These are phyloP conservation scores for Drosophila flavopinicola DNA, from an alignment of 2,888 invertebrate species.

Conservation along the genomic window DNA sequence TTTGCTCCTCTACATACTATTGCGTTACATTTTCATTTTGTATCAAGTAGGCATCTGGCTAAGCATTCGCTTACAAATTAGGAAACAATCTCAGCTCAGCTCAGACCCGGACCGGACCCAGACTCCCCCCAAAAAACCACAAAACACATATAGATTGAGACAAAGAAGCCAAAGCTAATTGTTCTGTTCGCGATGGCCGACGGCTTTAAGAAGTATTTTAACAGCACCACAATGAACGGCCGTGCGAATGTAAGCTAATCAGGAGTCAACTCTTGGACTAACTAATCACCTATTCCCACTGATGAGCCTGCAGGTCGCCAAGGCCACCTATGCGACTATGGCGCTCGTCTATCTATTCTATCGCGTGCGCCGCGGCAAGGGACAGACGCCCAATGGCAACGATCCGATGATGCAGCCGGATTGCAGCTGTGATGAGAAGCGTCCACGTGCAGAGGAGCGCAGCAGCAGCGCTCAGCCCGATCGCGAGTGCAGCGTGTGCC, in stretches of 20 bases:
- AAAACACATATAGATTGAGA: neutral
- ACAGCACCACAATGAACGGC: slow-evolving; percentile 44
- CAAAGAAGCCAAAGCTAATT: slow-evolving; percentile 14
- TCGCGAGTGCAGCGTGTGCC: slow-evolving; percentile 52
- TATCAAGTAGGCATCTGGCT: slow-evolving; percentile 10
- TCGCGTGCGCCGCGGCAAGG: slow-evolving; percentile 43
- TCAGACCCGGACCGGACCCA: slow-evolving; percentile 7
- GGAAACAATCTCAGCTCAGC: neutral
- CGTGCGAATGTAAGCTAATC: slow-evolving; percentile 52
- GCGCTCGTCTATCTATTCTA: slow-evolving; percentile 70
- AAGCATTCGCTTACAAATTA: neutral
- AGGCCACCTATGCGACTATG: slow-evolving; percentile 72
- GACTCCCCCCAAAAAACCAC: neutral
- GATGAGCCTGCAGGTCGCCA: slow-evolving; percentile 61
- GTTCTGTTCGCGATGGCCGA: slow-evolving; percentile 41
- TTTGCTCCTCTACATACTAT: neutral
- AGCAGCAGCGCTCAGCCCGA: slow-evolving; percentile 20
- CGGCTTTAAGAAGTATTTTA: slow-evolving; percentile 58
- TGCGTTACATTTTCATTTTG: neutral
- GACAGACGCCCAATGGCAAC: slow-evolving; percentile 6
- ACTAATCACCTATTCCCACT: no score
- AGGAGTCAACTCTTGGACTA: no score
- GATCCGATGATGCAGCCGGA: neutral
- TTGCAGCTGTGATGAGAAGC: slow-evolving; percentile 44
- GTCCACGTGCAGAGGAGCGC: neutral